These are phyloP conservation scores for Jacana jacana DNA, from an alignment of 2,113 vertebrate species.

Conservation along the genomic window DNA sequence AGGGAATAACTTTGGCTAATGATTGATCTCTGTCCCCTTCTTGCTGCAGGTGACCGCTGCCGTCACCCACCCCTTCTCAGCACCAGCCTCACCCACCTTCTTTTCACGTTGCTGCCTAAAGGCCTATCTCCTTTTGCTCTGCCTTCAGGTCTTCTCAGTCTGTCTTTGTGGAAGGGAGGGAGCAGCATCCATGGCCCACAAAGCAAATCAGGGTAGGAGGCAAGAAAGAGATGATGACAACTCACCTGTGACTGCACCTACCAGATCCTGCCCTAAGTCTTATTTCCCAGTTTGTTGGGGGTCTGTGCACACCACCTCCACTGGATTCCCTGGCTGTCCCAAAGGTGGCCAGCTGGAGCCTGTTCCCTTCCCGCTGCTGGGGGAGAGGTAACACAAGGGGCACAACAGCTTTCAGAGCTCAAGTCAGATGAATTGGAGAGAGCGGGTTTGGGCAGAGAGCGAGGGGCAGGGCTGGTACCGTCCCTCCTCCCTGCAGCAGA, in stretches of 20 bases:
- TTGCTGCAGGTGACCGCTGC: not conserved
- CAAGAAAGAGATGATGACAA: not conserved
- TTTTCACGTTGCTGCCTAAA: not conserved
- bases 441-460: not conserved
- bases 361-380: not conserved
- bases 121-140: not conserved
- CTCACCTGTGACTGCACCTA: not conserved
- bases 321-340: not conserved
- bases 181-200: not conserved
- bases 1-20: not conserved
- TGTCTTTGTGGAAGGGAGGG: not conserved
- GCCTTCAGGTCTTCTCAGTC: not conserved
- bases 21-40: not conserved
- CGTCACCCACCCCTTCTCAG: not conserved
- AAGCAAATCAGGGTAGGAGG: not conserved
- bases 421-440: not conserved
- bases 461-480: not conserved
- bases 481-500: not conserved
- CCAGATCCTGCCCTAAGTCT: not conserved
- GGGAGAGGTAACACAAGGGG: not conserved
- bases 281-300: not conserved
- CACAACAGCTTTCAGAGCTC: not conserved
- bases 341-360: not conserved
- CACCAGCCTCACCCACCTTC: not conserved
- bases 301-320: not conserved